phyloP scores from a whole-genome alignment of 92 coral and sea anemone genomes.

The Porites rus region DNA sequence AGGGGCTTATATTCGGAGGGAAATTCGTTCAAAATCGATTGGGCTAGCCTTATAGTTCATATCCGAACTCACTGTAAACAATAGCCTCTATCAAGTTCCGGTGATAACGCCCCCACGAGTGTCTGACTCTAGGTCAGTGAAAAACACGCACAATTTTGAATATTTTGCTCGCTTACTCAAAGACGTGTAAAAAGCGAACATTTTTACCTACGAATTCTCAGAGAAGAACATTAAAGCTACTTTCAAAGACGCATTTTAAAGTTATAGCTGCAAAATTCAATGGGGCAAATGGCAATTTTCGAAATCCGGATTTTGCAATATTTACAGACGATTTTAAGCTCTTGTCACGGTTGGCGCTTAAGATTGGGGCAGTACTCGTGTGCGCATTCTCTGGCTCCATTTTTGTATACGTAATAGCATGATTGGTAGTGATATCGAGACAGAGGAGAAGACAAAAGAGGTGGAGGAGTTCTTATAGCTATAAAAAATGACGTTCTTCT shows the following conservation, averaged over 20 bases:
- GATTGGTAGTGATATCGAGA: background rate
- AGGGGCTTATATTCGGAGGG: too few relatives aligned
- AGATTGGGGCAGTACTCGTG: background rate
- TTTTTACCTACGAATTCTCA: background rate
- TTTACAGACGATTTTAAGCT: background rate
- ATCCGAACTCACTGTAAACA: too few relatives aligned
- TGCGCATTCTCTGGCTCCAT: background rate
- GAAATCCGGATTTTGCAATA: background rate
- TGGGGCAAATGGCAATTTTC: background rate
- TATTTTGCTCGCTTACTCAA: background rate
- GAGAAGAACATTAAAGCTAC: background rate
- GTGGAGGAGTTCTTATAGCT: constrained; percentile 65
- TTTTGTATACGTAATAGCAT: background rate
- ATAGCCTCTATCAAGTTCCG: background rate
- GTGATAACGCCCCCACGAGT: background rate
- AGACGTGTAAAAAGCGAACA: background rate
- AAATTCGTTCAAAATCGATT: too few relatives aligned
- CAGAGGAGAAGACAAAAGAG: constrained; percentile 45
- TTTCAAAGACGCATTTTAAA: background rate
- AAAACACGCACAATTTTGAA: constrained; percentile 2
- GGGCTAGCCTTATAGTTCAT: too few relatives aligned
- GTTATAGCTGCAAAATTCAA: background rate
- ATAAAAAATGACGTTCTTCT: constrained; percentile 26
- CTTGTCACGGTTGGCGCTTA: background rate
- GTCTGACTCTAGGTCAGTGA: background rate